Percentiles rank a stretch among this genome's conserved stretches.
Evolutionary conservation across 1,140 invertebrate species (phyloP).

Genomic region (Pseudomyrmex cubaensis): DNA sequence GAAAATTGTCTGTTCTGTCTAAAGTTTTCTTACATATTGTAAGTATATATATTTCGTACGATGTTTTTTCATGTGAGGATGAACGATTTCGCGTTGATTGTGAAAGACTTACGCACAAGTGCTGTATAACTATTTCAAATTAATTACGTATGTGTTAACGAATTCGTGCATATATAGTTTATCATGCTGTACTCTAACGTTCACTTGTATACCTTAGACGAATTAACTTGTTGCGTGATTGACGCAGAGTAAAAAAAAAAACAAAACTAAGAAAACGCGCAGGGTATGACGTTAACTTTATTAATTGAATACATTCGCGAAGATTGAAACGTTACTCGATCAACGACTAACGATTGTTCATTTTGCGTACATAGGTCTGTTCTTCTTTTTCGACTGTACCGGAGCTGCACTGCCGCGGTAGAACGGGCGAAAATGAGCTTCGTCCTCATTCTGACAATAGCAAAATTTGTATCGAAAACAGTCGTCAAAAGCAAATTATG

Average conservation of each 20-base stretch:
- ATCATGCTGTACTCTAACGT: constrained; percentile 47
- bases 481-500: too few relatives aligned
- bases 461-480: too few relatives aligned
- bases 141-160: constrained; percentile 65
- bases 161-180: constrained; percentile 69
- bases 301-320: constrained; percentile 39
- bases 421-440: too few relatives aligned
- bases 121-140: constrained; percentile 53
- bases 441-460: too few relatives aligned
- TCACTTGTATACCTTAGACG: not conserved
- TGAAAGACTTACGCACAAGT: constrained; percentile 69
- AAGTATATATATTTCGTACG: not conserved
- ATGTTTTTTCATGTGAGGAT: not conserved
- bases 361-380: constrained; percentile 30
- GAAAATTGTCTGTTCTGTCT: constrained; percentile 1
- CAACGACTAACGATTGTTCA: constrained; percentile 61
- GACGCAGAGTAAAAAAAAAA: not conserved
- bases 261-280: not conserved
- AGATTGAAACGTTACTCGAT: constrained; percentile 26
- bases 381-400: too few relatives aligned
- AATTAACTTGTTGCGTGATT: constrained; percentile 36
- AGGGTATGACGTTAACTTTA: not conserved
- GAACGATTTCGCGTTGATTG: not conserved
- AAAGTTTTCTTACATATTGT: constrained; percentile 8
- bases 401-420: too few relatives aligned